Evolutionary conservation across 2,113 vertebrate genomes (phyloP).

Genomic region (Crotalus viridis): DNA sequence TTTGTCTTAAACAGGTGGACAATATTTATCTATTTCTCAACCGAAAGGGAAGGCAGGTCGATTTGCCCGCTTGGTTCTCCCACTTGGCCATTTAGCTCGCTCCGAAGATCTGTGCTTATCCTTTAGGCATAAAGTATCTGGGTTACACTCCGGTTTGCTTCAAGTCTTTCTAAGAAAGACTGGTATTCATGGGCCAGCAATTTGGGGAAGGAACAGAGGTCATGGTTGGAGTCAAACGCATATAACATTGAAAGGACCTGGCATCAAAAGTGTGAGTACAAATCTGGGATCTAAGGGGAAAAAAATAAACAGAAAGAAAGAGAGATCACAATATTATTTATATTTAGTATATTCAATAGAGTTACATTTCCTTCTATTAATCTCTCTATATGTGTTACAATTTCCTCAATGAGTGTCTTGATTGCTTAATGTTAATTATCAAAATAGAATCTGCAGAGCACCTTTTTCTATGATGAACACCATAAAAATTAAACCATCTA

Average conservation of each 20-base stretch:
- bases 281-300: neutral
- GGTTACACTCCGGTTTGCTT: constrained; percentile 83
- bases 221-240: constrained; percentile 89
- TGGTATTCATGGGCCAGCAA: constrained; percentile 77
- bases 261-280: constrained; percentile 86
- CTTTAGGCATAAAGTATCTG: constrained; percentile 85
- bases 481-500: neutral
- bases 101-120: constrained; percentile 86
- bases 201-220: constrained; percentile 88
- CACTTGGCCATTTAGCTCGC: constrained; percentile 71
- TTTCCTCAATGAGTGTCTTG: neutral
- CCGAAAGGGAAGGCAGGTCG: constrained; percentile 76
- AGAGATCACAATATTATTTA: neutral
- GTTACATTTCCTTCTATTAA: neutral
- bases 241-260: constrained; percentile 79
- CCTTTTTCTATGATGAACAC: neutral
- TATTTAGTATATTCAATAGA: neutral
- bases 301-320: neutral
- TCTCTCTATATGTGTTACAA: neutral
- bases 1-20: constrained; percentile 75
- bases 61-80: constrained; percentile 83
- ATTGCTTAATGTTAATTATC: neutral
- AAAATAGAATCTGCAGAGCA: neutral
- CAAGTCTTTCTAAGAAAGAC: constrained; percentile 88
- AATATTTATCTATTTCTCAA: constrained; percentile 83